These are phyloP conservation scores for Watsonalla binaria DNA, from an alignment of 2,888 invertebrate species.

Conservation along the genomic window DNA sequence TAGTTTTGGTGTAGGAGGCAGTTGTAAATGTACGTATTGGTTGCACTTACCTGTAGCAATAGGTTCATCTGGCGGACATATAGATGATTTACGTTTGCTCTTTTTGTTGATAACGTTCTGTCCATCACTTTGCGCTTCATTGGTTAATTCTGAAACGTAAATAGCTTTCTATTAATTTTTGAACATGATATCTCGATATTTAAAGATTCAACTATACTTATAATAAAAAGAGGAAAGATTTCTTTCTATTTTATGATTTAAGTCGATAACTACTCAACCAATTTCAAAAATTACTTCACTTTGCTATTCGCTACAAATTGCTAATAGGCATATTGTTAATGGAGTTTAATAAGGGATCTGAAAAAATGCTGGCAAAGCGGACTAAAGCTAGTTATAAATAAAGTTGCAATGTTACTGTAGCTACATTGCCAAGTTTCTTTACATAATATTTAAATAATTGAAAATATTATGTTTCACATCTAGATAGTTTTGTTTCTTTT, in stretches of 20 bases:
- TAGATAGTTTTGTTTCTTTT: too few relatives aligned
- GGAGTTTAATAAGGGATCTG: too few relatives aligned
- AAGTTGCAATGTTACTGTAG: too few relatives aligned
- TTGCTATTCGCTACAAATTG: not conserved
- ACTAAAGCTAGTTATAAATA: too few relatives aligned
- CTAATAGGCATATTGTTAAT: not conserved
- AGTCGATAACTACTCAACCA: not conserved
- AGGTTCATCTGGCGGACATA: not conserved
- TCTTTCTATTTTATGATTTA: too few relatives aligned
- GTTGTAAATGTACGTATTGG: not conserved
- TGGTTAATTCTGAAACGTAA: not conserved
- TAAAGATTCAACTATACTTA: too few relatives aligned
- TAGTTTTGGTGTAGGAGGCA: not conserved
- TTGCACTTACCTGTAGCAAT: not conserved
- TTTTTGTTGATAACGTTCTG: conserved; percentile 9
- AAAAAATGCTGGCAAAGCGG: too few relatives aligned
- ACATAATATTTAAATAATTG: too few relatives aligned
- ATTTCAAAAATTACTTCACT: not conserved
- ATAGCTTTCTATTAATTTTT: not conserved
- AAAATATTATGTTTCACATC: too few relatives aligned
- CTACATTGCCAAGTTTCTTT: too few relatives aligned
- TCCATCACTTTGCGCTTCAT: conserved; percentile 3
- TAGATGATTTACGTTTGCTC: conserved; percentile 6
- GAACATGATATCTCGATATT: too few relatives aligned
- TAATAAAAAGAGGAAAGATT: too few relatives aligned